These are phyloP conservation scores for Drosophila watanabei DNA, from an alignment of 1,140 invertebrate genomes.

Conservation along the genomic window DNA sequence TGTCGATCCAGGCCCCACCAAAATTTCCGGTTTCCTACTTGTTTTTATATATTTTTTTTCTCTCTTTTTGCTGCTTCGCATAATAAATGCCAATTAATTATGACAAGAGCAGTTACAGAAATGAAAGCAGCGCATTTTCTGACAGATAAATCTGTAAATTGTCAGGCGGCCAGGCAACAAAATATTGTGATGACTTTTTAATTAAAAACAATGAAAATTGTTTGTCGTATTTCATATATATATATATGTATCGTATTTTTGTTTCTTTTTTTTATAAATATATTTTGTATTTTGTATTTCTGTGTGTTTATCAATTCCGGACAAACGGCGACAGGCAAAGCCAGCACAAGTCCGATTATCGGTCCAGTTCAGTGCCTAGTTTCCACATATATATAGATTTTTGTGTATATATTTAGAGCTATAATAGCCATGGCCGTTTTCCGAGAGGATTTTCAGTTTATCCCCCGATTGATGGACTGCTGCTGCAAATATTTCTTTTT, in stretches of 20 bases:
- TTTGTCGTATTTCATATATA: conserved; percentile 21
- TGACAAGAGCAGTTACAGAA: conserved; percentile 52
- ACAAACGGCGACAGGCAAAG: conserved; percentile 37
- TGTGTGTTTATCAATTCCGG: conserved; percentile 32
- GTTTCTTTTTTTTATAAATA: neutral
- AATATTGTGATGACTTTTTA: conserved; percentile 80
- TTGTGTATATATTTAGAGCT: conserved; percentile 1
- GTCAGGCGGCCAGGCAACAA: conserved; percentile 49
- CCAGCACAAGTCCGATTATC: conserved; percentile 37
- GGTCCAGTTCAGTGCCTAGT: conserved; percentile 24
- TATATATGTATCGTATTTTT: conserved; percentile 9
- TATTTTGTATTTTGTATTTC: neutral
- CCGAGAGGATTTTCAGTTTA: conserved; percentile 30
- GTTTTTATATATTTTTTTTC: conserved; percentile 5
- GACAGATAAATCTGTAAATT: conserved; percentile 63
- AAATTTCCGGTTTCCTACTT: conserved; percentile 18
- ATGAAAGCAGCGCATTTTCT: conserved; percentile 32
- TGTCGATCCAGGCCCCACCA: conserved; percentile 16
- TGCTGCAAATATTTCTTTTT: conserved; percentile 34
- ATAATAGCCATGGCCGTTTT: conserved; percentile 23
- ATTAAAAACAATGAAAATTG: conserved; percentile 72
- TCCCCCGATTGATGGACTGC: conserved; percentile 28
- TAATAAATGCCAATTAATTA: conserved; percentile 77
- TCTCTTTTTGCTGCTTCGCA: conserved; percentile 17
- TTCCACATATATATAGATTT: neutral